These are phyloP conservation scores for Emydura subglobosa DNA, from an alignment of 2,113 vertebrate species.

Conservation along the genomic window DNA sequence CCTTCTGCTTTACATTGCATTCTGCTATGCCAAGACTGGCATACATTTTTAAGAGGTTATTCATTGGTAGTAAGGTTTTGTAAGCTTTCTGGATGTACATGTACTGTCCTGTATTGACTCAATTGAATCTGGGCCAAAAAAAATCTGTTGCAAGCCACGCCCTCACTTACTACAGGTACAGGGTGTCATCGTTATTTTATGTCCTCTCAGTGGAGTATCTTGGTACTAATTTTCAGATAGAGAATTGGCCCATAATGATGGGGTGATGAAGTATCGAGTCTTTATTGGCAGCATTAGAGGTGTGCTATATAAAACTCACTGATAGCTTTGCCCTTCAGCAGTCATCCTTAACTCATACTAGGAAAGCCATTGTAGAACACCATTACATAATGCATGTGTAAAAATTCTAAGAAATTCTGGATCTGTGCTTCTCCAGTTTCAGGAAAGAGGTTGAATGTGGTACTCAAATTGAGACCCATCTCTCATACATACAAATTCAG, in stretches of 20 bases:
- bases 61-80: background rate
- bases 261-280: background rate
- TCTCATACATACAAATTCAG: accelerated
- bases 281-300: background rate
- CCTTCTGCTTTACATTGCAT: background rate
- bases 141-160: background rate
- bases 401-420: background rate
- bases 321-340: background rate
- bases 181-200: background rate
- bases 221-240: background rate
- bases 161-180: background rate
- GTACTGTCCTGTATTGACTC: background rate
- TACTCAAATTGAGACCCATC: background rate
- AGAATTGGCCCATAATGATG: background rate
- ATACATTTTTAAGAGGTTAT: background rate
- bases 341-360: accelerated
- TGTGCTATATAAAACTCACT: background rate
- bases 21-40: background rate
- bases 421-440: background rate
- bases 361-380: background rate
- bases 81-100: background rate
- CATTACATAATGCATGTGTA: accelerated
- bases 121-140: background rate
- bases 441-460: background rate
- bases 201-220: background rate